phyloP scores from a whole-genome alignment of 2,888 invertebrate species.

The Temnothorax rugatulus region DNA sequence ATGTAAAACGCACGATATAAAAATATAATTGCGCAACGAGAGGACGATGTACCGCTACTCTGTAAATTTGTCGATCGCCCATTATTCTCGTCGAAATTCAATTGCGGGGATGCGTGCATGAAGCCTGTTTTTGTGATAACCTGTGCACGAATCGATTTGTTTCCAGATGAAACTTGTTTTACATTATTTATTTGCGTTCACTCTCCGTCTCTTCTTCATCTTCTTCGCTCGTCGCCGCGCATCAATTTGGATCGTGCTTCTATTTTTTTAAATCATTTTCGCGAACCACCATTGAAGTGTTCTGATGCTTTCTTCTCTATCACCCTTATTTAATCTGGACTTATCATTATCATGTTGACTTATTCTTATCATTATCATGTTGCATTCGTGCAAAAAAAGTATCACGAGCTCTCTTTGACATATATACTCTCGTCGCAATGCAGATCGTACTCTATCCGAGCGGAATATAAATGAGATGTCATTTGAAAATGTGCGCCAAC shows the following conservation, averaged over 20 bases:
- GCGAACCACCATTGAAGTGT: neutral
- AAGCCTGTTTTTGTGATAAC: constrained; percentile 65
- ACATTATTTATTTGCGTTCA: constrained; percentile 60
- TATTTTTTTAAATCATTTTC: constrained; percentile 13
- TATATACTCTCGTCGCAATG: constrained; percentile 27
- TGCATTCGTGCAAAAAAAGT: constrained; percentile 5
- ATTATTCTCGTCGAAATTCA: constrained; percentile 77
- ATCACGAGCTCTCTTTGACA: constrained; percentile 38
- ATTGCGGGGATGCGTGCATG: constrained; percentile 68
- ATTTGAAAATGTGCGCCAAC: constrained; percentile 21
- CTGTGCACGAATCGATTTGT: constrained; percentile 52
- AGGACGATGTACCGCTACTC: constrained; percentile 72
- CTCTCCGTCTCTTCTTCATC: constrained; percentile 17
- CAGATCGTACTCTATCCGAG: constrained; percentile 8
- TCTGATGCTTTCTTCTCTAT: neutral
- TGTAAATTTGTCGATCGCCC: constrained; percentile 75
- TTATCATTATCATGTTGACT: constrained; percentile 24
- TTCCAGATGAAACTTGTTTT: constrained; percentile 56
- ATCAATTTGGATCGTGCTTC: constrained; percentile 28
- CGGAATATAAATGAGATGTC: constrained; percentile 32
- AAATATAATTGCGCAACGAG: constrained; percentile 71
- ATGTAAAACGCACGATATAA: constrained; percentile 63
- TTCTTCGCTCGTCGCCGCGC: constrained; percentile 31
- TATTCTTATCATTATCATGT: constrained; percentile 36
- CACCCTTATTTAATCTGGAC: constrained; percentile 20